Conservation (phyloP, 2,888 invertebrate genomes). For the Hypomecis atomaria region DNA sequence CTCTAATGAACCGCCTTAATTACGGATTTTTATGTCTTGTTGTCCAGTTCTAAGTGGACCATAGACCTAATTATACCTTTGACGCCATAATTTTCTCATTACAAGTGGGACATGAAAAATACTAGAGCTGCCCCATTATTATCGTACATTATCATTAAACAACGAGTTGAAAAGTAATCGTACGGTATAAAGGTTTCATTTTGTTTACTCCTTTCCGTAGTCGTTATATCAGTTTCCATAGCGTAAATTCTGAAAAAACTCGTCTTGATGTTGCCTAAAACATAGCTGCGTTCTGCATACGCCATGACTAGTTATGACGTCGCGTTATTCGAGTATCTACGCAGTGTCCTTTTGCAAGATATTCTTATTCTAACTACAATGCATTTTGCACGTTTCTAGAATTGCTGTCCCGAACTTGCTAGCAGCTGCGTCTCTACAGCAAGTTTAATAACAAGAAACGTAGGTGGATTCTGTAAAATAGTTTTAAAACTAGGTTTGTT, state of each 20-base stretch:
- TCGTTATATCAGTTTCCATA: neutral
- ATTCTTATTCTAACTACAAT: neutral
- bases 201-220: slow-evolving; percentile 6
- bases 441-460: neutral
- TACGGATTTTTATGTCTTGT: slow-evolving; percentile 12
- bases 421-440: neutral
- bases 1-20: slow-evolving; percentile 7
- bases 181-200: slow-evolving; percentile 15
- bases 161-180: slow-evolving; percentile 18
- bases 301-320: neutral
- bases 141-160: slow-evolving; percentile 20
- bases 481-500: no score
- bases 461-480: no score
- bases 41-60: slow-evolving; percentile 13
- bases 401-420: neutral
- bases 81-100: slow-evolving; percentile 27
- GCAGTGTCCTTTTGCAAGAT: neutral
- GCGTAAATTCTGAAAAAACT: no score
- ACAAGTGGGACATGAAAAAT: slow-evolving; percentile 40
- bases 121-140: slow-evolving; percentile 14
- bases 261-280: no score
- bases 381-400: neutral
- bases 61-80: slow-evolving; percentile 24
- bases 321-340: neutral
- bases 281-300: neutral